These are phyloP conservation scores for Cyclophora punctaria DNA, from an alignment of 2,888 invertebrate species.

Conservation along the genomic window DNA sequence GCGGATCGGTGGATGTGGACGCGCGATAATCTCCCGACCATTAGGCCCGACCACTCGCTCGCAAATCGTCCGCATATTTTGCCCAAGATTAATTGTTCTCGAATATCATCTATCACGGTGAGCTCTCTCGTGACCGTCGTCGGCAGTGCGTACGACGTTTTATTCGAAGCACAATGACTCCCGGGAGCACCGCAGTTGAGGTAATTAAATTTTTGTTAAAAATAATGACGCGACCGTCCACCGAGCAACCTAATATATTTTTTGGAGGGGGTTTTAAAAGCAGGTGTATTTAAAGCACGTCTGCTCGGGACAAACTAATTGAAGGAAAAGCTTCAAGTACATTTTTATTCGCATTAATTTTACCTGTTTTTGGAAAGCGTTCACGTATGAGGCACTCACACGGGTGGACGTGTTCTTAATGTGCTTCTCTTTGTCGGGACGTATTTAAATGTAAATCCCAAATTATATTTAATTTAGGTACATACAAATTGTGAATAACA, in stretches of 20 bases:
- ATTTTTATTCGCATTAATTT: too few relatives aligned
- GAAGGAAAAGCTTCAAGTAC: too few relatives aligned
- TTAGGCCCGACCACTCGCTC: constrained; percentile 72
- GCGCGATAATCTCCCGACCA: constrained; percentile 69
- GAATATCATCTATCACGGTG: constrained; percentile 75
- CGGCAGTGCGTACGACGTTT: constrained; percentile 70
- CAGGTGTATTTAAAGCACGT: too few relatives aligned
- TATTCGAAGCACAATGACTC: constrained; percentile 63
- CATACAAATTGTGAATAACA: too few relatives aligned
- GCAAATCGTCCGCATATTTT: constrained; percentile 76
- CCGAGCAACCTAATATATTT: constrained; percentile 32
- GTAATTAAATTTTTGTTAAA: constrained; percentile 60
- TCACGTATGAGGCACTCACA: too few relatives aligned
- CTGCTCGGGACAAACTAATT: too few relatives aligned
- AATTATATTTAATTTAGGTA: too few relatives aligned
- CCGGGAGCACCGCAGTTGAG: constrained; percentile 46
- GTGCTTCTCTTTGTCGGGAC: too few relatives aligned
- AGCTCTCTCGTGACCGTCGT: constrained; percentile 68
- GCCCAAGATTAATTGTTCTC: constrained; percentile 74
- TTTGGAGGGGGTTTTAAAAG: constrained; percentile 1
- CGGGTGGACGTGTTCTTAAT: too few relatives aligned
- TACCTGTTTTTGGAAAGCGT: too few relatives aligned
- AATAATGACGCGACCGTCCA: constrained; percentile 33
- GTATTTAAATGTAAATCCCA: too few relatives aligned
- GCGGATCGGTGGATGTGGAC: constrained; percentile 42